These are phyloP conservation scores for Gastrophysa polygoni DNA, from an alignment of 2,888 invertebrate species.

Conservation along the genomic window DNA sequence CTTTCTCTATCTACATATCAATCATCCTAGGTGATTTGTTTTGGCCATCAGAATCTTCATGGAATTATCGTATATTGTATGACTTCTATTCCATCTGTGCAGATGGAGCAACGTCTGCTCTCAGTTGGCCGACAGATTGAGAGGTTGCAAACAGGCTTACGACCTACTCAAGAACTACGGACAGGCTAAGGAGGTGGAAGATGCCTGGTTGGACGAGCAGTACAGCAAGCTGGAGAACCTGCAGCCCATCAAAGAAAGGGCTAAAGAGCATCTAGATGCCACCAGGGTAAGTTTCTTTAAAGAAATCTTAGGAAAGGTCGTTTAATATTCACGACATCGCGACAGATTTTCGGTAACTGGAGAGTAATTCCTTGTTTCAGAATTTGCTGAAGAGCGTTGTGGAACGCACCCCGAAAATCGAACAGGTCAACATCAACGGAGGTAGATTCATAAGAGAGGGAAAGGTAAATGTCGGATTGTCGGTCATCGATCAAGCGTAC, in stretches of 20 bases:
- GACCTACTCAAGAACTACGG: slow-evolving; percentile 90
- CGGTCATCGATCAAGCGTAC: background rate
- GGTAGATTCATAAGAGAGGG: slow-evolving; percentile 96
- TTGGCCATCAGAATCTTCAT: too few species aligned
- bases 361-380: slow-evolving; percentile 61
- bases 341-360: too few species aligned
- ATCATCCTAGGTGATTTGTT: too few species aligned
- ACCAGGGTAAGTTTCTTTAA: slow-evolving; percentile 73
- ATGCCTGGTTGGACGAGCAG: slow-evolving; percentile 87
- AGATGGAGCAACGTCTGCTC: slow-evolving; percentile 92
- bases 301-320: too few species aligned
- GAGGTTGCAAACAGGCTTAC: slow-evolving; percentile 89
- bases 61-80: too few species aligned
- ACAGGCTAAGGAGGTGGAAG: slow-evolving; percentile 85
- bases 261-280: slow-evolving; percentile 78
- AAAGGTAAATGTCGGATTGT: slow-evolving; percentile 75
- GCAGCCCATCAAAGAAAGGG: slow-evolving; percentile 70
- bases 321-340: too few species aligned
- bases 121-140: slow-evolving; percentile 87
- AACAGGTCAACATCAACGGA: slow-evolving; percentile 93
- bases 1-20: too few species aligned
- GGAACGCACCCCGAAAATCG: slow-evolving; percentile 92
- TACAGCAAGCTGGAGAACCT: slow-evolving; percentile 79
- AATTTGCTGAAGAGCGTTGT: slow-evolving; percentile 90
- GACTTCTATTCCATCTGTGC: background rate